Percentiles rank a stretch among this genome's conserved stretches.
These are phyloP conservation scores for Oligia fasciuncula DNA, from an alignment of 2,888 invertebrate species.

Conservation along the genomic window DNA sequence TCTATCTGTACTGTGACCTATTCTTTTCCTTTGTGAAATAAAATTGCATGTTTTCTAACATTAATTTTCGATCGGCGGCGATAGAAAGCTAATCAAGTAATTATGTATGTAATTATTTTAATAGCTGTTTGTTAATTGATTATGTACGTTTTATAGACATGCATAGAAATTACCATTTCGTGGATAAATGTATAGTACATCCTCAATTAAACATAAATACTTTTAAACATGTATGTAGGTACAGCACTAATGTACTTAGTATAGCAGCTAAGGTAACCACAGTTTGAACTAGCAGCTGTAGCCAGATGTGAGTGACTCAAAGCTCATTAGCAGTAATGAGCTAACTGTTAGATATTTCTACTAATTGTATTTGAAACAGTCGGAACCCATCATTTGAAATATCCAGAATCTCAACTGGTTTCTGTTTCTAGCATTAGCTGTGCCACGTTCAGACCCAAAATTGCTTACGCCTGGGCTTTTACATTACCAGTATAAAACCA, in stretches of 20 bases:
- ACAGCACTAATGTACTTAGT: not conserved
- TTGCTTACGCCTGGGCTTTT: not conserved
- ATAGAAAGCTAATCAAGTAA: slow-evolving; percentile 54
- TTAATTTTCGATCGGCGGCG: slow-evolving; percentile 26
- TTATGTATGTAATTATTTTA: slow-evolving; percentile 48
- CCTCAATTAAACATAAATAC: not conserved
- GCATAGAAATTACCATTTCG: not conserved
- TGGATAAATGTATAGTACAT: slow-evolving; percentile 1
- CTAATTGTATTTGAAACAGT: not conserved
- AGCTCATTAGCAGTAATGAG: slow-evolving; percentile 7
- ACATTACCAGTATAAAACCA: not conserved
- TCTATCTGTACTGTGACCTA: slow-evolving; percentile 27
- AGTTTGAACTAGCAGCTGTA: not conserved
- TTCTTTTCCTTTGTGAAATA: slow-evolving; percentile 36
- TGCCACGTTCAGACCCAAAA: not conserved
- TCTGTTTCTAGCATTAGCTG: not conserved
- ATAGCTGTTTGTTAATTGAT: slow-evolving; percentile 47
- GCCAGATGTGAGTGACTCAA: slow-evolving; percentile 14
- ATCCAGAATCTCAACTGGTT: not conserved
- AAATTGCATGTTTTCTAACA: slow-evolving; percentile 44
- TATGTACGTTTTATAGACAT: slow-evolving; percentile 23
- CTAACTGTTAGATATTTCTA: slow-evolving; percentile 2
- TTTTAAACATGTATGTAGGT: not conserved
- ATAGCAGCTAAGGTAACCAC: not conserved
- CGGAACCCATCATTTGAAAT: not conserved